Evolutionary conservation across 2,797 vertebrate species (phyloP), one percentile per base, ranked within the genome.

Genomic region (Spinus pinus): DNA sequence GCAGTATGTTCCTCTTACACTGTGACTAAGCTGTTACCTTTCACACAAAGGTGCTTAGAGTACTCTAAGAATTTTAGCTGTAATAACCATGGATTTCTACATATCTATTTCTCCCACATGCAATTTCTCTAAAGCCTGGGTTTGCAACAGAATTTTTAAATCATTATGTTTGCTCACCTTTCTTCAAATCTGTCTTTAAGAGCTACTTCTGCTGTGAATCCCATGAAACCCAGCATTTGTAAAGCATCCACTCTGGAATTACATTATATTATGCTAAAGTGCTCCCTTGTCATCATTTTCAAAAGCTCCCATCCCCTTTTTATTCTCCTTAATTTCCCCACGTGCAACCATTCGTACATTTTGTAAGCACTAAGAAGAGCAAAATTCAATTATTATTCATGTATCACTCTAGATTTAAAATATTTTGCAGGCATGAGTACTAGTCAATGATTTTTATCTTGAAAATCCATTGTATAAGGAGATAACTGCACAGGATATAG

Each of bases 131-230:
- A 73, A 87, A 70, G 10, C 20, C 49, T 71, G 18, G 24, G 2
- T 87, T 91, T 89, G 39, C 44, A 30, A 22, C 37, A 14, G 11
- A 77, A 6, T 57, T 89, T 77, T 91, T 54, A 91, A 83, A 89
- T 57, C 15, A 64, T 64, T 85, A 64, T 20, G 4, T 60, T 81
- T 67, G 7, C 20, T 87, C 74, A 80, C 39, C 49, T 90, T 44
- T 91, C 31, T 85, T 75, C 28, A 89, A 70, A 93, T 60, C 64
- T 80, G 10, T 61, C 57, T 71, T 91, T 89, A 93, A 81, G 46
- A 78, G 24, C 19, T 57, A 25, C 30, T 86, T 91, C 39, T 80
- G 16, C 27, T 61, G 10, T 27, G 39, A 94, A 90, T 67, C n/a
- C 17, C 15, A 47, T 50, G 78, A 91, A 82, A 86, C 37, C 56